A percentile compares a stretch with the other conserved stretches of the same genome.
Conservation (phyloP, 2,797 vertebrate genomes). For the Macroramphosus scolopax region DNA sequence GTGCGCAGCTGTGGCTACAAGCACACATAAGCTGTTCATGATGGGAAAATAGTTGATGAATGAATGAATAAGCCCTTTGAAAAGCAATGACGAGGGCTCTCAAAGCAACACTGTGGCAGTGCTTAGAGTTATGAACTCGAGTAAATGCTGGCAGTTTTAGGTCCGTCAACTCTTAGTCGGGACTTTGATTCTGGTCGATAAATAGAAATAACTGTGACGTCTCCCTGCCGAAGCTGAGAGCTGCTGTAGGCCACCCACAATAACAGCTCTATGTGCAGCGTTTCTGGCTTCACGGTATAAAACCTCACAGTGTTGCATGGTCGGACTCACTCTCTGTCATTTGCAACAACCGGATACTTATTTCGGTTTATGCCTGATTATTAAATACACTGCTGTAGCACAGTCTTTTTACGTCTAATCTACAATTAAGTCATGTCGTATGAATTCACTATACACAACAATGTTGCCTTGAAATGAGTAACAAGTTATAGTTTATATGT, state of each 20-base stretch:
- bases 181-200: slow-evolving; percentile 72
- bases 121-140: slow-evolving; percentile 55
- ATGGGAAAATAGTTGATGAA: slow-evolving; percentile 33
- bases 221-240: slow-evolving; percentile 72
- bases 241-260: slow-evolving; percentile 78
- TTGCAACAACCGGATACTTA: slow-evolving; percentile 53
- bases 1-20: slow-evolving; percentile 37
- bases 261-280: slow-evolving; percentile 76
- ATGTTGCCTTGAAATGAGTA: background rate
- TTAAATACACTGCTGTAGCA: slow-evolving; percentile 31
- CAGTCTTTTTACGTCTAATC: slow-evolving; percentile 22
- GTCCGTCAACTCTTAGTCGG: slow-evolving; percentile 60
- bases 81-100: slow-evolving; percentile 35
- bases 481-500: background rate
- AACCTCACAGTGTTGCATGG: slow-evolving; percentile 61
- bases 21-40: slow-evolving; percentile 24
- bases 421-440: slow-evolving; percentile 26
- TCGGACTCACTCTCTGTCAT: slow-evolving; percentile 51
- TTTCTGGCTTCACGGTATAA: slow-evolving; percentile 56
- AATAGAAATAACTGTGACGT: slow-evolving; percentile 70
- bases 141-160: slow-evolving; percentile 55
- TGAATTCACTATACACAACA: background rate
- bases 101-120: slow-evolving; percentile 28
- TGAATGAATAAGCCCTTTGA: slow-evolving; percentile 59
- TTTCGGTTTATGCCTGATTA: slow-evolving; percentile 46